Conservation (phyloP, 2,113 vertebrate genomes). For the Xiphophorus hellerii region DNA sequence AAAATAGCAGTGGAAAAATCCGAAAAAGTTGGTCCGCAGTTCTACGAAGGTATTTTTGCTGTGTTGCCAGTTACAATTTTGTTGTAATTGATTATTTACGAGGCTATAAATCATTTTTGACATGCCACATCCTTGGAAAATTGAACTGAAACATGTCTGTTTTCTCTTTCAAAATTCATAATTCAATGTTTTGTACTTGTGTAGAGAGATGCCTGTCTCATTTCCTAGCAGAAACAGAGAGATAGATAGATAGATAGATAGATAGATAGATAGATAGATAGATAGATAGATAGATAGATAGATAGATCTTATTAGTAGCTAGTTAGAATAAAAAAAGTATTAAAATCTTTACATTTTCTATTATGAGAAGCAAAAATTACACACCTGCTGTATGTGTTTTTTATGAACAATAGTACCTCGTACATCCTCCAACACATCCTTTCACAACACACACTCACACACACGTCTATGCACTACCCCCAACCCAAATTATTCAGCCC, state of each 20-base stretch:
- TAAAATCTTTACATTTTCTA: background rate
- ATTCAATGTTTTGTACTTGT: too few species aligned
- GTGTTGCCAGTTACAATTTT: background rate
- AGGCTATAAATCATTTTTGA: background rate
- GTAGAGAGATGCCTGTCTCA: too few species aligned
- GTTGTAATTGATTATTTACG: background rate
- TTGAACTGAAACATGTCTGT: background rate
- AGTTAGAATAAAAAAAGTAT: background rate
- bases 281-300: too few species aligned
- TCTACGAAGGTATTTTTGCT: background rate
- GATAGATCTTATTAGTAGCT: background rate
- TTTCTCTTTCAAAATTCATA: too few species aligned
- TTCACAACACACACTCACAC: background rate
- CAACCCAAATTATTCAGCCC: constrained; percentile 51
- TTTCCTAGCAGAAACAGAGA: too few species aligned
- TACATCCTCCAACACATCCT: constrained; percentile 12
- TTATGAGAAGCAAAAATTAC: constrained; percentile 45
- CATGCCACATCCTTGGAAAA: background rate
- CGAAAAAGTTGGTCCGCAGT: too few species aligned
- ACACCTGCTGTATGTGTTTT: constrained; percentile 45
- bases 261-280: too few species aligned
- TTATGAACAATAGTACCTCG: constrained; percentile 48
- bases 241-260: too few species aligned
- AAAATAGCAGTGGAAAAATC: background rate
- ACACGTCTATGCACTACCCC: constrained; percentile 19